Conservation (phyloP, 2,113 vertebrate species). For the Laticauda colubrina region DNA sequence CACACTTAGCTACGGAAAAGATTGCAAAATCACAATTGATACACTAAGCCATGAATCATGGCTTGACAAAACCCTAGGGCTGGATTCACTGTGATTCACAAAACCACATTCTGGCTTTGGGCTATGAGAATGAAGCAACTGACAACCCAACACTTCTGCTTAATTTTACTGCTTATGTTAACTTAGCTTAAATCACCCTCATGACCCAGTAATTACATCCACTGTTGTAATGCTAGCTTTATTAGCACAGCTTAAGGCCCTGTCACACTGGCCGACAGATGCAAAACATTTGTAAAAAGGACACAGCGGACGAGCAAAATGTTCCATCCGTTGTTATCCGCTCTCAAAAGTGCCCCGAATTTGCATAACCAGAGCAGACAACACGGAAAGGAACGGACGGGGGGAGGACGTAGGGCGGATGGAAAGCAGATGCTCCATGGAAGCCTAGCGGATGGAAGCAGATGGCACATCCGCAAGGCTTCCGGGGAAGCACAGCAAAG, state of each 20-base stretch:
- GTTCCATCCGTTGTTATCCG: too few species aligned
- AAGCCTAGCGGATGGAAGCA: too few species aligned
- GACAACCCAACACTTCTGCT: not conserved
- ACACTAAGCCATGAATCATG: not conserved
- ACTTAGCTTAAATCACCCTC: not conserved
- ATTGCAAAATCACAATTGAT: not conserved
- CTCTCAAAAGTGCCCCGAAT: too few species aligned
- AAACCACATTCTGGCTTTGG: not conserved
- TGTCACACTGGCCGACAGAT: too few species aligned
- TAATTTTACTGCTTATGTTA: not conserved
- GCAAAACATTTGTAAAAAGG: too few species aligned
- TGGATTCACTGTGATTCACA: not conserved
- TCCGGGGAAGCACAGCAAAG: too few species aligned
- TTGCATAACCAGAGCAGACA: too few species aligned
- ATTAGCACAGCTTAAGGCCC: not conserved
- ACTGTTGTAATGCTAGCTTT: not conserved
- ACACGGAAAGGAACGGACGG: too few species aligned
- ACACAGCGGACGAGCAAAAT: too few species aligned
- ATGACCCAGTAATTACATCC: not conserved
- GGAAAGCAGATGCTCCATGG: too few species aligned
- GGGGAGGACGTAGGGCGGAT: too few species aligned
- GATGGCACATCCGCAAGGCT: too few species aligned
- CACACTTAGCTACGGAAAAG: not conserved
- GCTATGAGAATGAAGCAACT: not conserved
- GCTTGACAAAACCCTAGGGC: not conserved